These are phyloP conservation scores for Borostomias antarcticus DNA, from an alignment of 2,797 vertebrate species.

Conservation along the genomic window DNA sequence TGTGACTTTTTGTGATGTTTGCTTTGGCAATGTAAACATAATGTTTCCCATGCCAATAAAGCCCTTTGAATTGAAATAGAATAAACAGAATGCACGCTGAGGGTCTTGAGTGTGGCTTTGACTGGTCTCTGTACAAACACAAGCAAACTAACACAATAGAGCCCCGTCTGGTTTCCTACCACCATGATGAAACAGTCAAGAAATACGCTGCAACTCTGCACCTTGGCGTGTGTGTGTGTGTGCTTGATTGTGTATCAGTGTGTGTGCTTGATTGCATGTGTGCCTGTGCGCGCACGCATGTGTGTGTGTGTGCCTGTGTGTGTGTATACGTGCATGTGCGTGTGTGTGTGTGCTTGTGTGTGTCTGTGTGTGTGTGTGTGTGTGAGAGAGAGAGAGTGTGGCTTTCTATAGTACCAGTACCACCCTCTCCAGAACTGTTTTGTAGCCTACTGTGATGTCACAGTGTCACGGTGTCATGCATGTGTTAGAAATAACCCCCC, in stretches of 20 bases:
- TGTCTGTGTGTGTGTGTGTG: neutral
- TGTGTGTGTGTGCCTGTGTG: neutral
- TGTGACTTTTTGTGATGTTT: too few relatives aligned
- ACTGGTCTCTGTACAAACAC: conserved; percentile 2
- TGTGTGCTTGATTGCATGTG: neutral
- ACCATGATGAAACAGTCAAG: conserved; percentile 58
- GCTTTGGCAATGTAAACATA: too few relatives aligned
- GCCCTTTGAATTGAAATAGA: neutral
- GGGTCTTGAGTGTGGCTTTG: neutral
- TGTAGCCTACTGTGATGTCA: conserved; percentile 9
- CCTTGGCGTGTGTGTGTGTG: conserved; percentile 20
- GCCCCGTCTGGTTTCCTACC: conserved; percentile 25
- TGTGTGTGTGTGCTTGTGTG: neutral
- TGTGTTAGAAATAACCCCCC: conserved; percentile 14
- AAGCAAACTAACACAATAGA: conserved; percentile 10
- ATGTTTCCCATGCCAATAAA: too few relatives aligned
- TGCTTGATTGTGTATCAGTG: neutral
- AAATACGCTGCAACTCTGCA: conserved; percentile 57
- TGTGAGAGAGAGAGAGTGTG: too few relatives aligned
- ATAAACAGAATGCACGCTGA: neutral
- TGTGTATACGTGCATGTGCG: neutral
- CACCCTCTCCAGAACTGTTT: too few relatives aligned
- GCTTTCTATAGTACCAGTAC: too few relatives aligned
- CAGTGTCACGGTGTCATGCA: conserved; percentile 15
- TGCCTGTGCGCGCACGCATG: neutral